phyloP scores from a whole-genome alignment of 1,140 invertebrate species.

The Dendroctonus ponderosae region DNA sequence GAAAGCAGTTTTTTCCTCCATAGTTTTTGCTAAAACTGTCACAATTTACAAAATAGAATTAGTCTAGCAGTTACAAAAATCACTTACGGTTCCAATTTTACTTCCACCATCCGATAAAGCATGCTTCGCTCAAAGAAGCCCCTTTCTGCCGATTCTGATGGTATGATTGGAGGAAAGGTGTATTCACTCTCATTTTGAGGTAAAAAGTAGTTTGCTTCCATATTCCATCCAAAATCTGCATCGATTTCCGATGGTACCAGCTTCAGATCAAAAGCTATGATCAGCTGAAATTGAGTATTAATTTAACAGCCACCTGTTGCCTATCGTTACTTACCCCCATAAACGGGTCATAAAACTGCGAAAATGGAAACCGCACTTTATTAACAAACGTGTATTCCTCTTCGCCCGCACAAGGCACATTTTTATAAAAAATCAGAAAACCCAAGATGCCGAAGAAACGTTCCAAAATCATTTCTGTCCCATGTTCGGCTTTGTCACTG shows the following conservation, averaged over 20 bases:
- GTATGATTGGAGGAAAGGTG: constrained; percentile 42
- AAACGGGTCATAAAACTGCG: constrained; percentile 30
- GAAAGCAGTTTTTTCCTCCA: constrained; percentile 54
- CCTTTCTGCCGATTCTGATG: constrained; percentile 27
- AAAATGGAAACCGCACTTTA: constrained; percentile 35
- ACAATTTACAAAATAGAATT: background rate
- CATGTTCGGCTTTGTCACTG: too few species aligned
- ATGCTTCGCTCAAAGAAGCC: constrained; percentile 35
- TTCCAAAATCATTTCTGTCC: too few species aligned
- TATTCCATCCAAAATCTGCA: constrained; percentile 73
- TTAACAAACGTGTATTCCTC: constrained; percentile 30
- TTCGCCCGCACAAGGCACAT: background rate
- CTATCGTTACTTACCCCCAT: constrained; percentile 34
- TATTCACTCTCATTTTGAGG: constrained; percentile 44
- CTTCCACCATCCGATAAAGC: constrained; percentile 43
- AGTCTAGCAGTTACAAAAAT: background rate
- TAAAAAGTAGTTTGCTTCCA: constrained; percentile 68
- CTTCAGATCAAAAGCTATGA: constrained; percentile 70
- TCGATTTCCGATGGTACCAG: constrained; percentile 67
- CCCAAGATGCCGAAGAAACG: too few species aligned
- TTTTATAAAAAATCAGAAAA: too few species aligned
- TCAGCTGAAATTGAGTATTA: constrained; percentile 50
- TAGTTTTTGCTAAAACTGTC: constrained; percentile 49
- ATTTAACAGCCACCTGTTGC: background rate
- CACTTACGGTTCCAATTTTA: constrained; percentile 45